Conservation (phyloP, 2,113 vertebrate species). For the Alouatta palliata region DNA sequence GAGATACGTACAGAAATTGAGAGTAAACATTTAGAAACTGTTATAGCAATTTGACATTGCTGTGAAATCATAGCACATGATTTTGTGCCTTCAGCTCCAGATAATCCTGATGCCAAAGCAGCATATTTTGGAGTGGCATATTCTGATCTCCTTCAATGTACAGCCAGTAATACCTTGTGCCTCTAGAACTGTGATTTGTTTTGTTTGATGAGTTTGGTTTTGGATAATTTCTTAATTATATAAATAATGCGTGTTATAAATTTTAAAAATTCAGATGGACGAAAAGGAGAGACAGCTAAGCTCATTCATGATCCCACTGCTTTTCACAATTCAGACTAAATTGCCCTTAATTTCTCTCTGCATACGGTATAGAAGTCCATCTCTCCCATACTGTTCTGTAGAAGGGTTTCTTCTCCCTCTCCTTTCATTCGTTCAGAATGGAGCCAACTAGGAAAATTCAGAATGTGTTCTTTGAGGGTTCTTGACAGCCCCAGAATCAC, state of each 20-base stretch:
- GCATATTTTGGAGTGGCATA: neutral
- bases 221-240: neutral
- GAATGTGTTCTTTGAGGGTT: constrained; percentile 6
- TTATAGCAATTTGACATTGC: constrained; percentile 29
- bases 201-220: constrained; percentile 17
- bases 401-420: neutral
- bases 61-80: neutral
- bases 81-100: constrained; percentile 26
- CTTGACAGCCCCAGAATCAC: neutral
- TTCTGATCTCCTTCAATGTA: constrained; percentile 3
- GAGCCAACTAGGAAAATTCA: constrained; percentile 24
- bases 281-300: neutral
- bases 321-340: constrained; percentile 46
- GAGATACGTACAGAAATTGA: constrained; percentile 45
- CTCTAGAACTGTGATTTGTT: constrained; percentile 25
- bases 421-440: neutral
- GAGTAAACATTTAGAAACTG: constrained; percentile 29
- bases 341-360: neutral
- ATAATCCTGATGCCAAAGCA: constrained; percentile 14
- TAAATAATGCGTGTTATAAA: neutral
- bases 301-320: neutral
- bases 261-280: neutral
- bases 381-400: neutral
- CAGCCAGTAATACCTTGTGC: neutral
- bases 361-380: neutral